Evolutionary conservation across 2,888 invertebrate genomes (phyloP).

Genomic region (Chaetogeoica ovagalla): DNA sequence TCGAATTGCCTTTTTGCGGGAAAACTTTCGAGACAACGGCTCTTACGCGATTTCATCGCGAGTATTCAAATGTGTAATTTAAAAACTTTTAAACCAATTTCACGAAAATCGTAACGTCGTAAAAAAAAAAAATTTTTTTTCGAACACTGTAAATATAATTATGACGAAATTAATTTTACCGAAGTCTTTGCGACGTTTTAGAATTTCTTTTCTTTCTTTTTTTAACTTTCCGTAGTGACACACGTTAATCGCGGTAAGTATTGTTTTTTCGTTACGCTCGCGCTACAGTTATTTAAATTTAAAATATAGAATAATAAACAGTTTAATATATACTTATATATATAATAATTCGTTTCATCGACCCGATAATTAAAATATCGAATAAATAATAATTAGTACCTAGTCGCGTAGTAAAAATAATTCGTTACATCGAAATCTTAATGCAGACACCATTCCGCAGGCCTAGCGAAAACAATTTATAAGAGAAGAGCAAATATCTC

Average conservation of each 20-base stretch:
- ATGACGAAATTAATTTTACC: constrained; percentile 1
- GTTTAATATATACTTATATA: too few species aligned
- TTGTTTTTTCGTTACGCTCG: too few species aligned
- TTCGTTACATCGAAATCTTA: too few species aligned
- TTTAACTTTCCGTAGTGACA: not conserved
- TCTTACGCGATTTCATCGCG: not conserved
- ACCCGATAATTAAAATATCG: not conserved
- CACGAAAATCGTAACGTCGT: not conserved
- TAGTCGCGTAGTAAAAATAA: too few species aligned
- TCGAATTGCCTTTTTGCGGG: not conserved
- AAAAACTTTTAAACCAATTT: constrained; percentile 16
- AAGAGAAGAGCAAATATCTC: too few species aligned
- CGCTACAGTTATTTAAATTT: too few species aligned
- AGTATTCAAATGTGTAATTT: too few species aligned
- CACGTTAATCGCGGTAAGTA: not conserved
- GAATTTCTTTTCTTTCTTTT: not conserved
- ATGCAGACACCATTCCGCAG: too few species aligned
- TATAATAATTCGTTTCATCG: not conserved
- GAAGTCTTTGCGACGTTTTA: not conserved
- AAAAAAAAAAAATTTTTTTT: not conserved
- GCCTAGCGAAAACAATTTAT: too few species aligned
- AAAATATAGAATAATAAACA: too few species aligned
- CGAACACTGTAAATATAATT: not conserved
- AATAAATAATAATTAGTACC: too few species aligned
- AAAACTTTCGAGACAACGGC: constrained; percentile 5